These are phyloP conservation scores for Silurus asotus DNA, from an alignment of 2,113 vertebrate species.

Conservation along the genomic window DNA sequence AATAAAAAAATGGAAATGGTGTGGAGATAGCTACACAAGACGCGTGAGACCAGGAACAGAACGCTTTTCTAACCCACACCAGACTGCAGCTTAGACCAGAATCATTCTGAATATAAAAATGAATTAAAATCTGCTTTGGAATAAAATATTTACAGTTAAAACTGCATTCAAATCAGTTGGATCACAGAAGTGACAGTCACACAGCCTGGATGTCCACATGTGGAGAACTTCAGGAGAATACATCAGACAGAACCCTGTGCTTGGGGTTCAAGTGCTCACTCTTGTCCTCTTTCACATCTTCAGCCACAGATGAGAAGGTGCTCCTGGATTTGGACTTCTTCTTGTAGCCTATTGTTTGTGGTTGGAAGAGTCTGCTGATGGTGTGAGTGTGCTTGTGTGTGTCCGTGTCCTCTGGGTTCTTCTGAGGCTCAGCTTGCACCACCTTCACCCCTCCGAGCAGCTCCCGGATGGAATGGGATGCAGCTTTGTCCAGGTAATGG, in stretches of 20 bases:
- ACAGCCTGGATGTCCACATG: background rate
- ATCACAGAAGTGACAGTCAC: background rate
- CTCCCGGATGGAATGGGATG: conserved; percentile 65
- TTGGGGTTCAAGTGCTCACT: conserved; percentile 53
- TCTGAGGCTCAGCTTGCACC: background rate
- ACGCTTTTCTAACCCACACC: background rate
- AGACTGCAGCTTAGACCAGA: background rate
- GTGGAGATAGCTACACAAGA: background rate
- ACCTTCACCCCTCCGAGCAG: conserved; percentile 75
- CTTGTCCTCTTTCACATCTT: conserved; percentile 62
- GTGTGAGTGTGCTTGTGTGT: conserved; percentile 78
- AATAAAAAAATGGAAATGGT: background rate
- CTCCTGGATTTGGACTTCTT: conserved; percentile 79
- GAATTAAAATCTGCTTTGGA: background rate
- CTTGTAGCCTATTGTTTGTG: conserved; percentile 65
- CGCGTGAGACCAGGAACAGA: background rate
- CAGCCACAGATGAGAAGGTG: conserved; percentile 63
- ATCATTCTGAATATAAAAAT: background rate
- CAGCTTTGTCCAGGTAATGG: conserved; percentile 79
- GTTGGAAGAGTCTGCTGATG: conserved; percentile 82
- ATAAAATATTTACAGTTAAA: background rate
- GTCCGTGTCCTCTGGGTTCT: conserved; percentile 77
- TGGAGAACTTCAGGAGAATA: conserved; percentile 48
- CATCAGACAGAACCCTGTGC: conserved; percentile 64
- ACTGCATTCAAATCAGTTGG: background rate